A percentile compares a stretch with the other conserved stretches of the same genome.
phyloP scores from a whole-genome alignment of 2,888 invertebrate species.

The Drosophila recens region DNA sequence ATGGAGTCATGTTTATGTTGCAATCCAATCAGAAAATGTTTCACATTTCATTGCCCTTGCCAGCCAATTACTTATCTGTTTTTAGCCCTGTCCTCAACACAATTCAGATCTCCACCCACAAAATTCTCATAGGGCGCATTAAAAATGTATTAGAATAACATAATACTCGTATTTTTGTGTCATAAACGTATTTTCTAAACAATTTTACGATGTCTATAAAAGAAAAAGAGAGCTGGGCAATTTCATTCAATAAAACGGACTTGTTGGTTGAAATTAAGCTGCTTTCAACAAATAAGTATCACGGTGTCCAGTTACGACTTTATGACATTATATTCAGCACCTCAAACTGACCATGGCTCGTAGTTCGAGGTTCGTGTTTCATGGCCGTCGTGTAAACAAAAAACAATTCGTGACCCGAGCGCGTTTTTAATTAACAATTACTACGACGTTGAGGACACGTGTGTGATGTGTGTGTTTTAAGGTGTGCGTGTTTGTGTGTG shows the following conservation, averaged over 20 bases:
- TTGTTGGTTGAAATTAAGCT: constrained; percentile 7
- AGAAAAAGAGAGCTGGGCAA: constrained; percentile 4
- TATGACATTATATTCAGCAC: constrained; percentile 46
- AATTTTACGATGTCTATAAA: constrained; percentile 53
- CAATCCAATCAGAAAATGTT: constrained; percentile 37
- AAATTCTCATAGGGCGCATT: constrained; percentile 40
- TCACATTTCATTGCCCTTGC: constrained; percentile 33
- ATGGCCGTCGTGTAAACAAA: constrained; percentile 34
- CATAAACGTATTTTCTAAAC: constrained; percentile 61
- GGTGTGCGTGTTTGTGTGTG: neutral
- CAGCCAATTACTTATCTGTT: constrained; percentile 63
- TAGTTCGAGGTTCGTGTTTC: constrained; percentile 3
- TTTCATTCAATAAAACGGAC: constrained; percentile 21
- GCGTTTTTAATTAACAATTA: constrained; percentile 77
- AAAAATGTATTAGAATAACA: constrained; percentile 63
- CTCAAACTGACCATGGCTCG: constrained; percentile 27
- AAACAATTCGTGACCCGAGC: constrained; percentile 62
- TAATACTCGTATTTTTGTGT: constrained; percentile 45
- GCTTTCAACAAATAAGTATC: constrained; percentile 7
- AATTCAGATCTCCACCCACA: neutral
- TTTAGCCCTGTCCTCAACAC: neutral
- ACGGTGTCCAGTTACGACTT: constrained; percentile 17
- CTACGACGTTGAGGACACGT: constrained; percentile 63
- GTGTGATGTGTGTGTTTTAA: constrained; percentile 27
- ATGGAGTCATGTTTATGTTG: constrained; percentile 11